phyloP scores from a whole-genome alignment of 1,140 invertebrate species.

The Gonatopus flavifemur region DNA sequence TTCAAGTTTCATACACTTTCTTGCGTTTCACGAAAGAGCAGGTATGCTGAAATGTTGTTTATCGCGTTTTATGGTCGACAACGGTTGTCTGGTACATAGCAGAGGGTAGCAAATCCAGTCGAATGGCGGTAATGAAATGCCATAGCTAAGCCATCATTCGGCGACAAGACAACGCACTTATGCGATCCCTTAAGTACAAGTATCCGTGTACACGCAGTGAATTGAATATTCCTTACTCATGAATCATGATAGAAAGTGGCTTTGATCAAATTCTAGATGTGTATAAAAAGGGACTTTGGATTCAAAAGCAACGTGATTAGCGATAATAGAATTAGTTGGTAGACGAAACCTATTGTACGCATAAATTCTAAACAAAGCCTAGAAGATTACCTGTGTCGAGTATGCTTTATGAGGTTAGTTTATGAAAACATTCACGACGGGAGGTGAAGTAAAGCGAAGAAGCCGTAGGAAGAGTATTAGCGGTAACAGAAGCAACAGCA shows the following conservation, averaged over 20 bases:
- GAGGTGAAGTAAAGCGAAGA: slow-evolving; percentile 21
- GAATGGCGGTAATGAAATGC: slow-evolving; percentile 41
- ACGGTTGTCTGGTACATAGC: slow-evolving; percentile 10
- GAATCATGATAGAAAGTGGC: too few species aligned
- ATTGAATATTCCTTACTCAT: too few species aligned
- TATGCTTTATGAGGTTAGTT: slow-evolving; percentile 37
- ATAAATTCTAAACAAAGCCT: not conserved
- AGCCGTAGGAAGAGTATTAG: slow-evolving; percentile 12
- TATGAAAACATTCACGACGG: slow-evolving; percentile 41
- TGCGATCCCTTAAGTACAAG: slow-evolving; percentile 28
- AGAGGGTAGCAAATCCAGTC: slow-evolving; percentile 26
- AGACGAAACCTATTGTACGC: too few species aligned
- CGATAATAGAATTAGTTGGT: too few species aligned
- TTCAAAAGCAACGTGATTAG: too few species aligned
- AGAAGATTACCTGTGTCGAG: slow-evolving; percentile 18
- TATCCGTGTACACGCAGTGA: too few species aligned
- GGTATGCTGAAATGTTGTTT: too few species aligned
- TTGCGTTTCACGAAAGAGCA: too few species aligned
- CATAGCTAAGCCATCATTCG: slow-evolving; percentile 35
- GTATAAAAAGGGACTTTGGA: too few species aligned
- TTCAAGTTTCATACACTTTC: too few species aligned
- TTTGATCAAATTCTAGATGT: too few species aligned
- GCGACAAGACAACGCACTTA: slow-evolving; percentile 54
- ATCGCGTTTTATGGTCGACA: slow-evolving; percentile 23
- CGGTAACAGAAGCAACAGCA: too few species aligned